These are phyloP conservation scores for Ectropis grisescens DNA, from an alignment of 1,140 invertebrate species.

Conservation along the genomic window DNA sequence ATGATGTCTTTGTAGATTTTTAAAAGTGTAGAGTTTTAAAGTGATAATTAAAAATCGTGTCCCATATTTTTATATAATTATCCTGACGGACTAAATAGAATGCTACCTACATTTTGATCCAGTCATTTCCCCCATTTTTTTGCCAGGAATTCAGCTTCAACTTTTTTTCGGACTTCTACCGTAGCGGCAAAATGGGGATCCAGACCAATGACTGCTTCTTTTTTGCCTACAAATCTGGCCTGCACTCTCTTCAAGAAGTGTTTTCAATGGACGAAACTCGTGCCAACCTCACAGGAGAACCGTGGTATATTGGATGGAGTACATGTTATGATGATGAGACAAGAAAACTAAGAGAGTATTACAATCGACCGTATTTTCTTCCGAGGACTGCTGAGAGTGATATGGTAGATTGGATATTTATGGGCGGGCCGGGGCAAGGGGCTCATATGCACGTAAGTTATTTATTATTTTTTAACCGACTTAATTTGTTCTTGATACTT, in stretches of 20 bases:
- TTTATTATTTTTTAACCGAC: too few relatives aligned
- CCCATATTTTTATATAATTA: too few relatives aligned
- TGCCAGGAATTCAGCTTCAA: conserved; percentile 75
- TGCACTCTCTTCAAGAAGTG: conserved; percentile 80
- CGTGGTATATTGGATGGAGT: conserved; percentile 96
- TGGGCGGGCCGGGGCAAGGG: conserved; percentile 93
- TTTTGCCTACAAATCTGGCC: conserved; percentile 92
- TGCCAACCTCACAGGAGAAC: conserved; percentile 75
- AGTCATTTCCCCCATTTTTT: too few relatives aligned
- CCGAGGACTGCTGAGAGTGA: conserved; percentile 86
- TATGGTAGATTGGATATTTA: conserved; percentile 95
- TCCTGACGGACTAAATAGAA: too few relatives aligned
- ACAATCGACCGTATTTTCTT: conserved; percentile 89
- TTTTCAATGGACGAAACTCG: conserved; percentile 82
- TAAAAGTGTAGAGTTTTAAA: too few relatives aligned
- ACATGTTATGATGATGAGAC: conserved; percentile 89
- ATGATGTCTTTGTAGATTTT: too few relatives aligned
- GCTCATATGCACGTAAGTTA: conserved; percentile 93
- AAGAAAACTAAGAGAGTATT: conserved; percentile 82
- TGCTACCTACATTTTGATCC: too few relatives aligned
- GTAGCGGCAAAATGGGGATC: conserved; percentile 65
- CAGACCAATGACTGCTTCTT: conserved; percentile 84
- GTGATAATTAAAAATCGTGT: too few relatives aligned
- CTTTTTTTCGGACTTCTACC: conserved; percentile 86
- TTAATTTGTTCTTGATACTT: too few relatives aligned